Base-by-base conservation (phyloP, 2,888 invertebrate genomes). In the Hydrotaea diabolus region DNA sequence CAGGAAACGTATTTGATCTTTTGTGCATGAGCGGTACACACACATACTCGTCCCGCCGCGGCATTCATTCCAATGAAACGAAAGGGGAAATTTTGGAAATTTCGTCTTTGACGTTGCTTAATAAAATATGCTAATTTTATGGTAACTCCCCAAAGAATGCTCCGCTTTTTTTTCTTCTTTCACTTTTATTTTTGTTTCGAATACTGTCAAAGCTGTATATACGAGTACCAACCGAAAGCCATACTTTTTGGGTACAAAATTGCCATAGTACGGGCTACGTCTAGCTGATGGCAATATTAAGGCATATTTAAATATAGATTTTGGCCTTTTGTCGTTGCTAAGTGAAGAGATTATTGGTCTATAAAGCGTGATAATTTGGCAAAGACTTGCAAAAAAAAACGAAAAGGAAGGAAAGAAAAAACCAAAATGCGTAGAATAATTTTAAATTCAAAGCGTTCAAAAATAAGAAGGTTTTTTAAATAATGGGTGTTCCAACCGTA, bases 71-170 rank as follows among this genome's bases (percentile, higher is more conserved):
- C n/a, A n/a, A n/a, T n/a, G 13, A n/a, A 49, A n/a, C 43, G 3
- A 46, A 69, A 23, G 43, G 31, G 69, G 46, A 13, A 23, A 69
- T 46, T 23, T 43, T 66, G n/a, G 15, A 26, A 26, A 7, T 26
- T 31, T 66, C 39, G 19, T 43, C 43, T 39, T 43, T 43, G 39
- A 19, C 11, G 66, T 17, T 39, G 19, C 17, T 64, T 31, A 55
- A 55, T 59, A 59, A 26, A 59, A 59, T 23, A 59, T 59, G 59
- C 59, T 59, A 59, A 59, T 59, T 59, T 59, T 59, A 7, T 59
- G 59, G 2, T 43, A 64, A 64, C 39, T 66, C 66, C 66, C 66
- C 43, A 39, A 66, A 39, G 66, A 43, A 66, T 66, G 66, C 21
- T 21, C 43, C 43, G n/a, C 49, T 49, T 49, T 49, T 7, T 9